Conservation (phyloP, 2,113 vertebrate genomes). For the Mus musculus region GRCm39 chr12:51402501-51403000, state of each 20-base stretch:
- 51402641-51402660: constrained; percentile 63
- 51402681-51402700: constrained; percentile 94
- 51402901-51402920: neutral
- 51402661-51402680: constrained; percentile 93
- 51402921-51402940: neutral
- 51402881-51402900: neutral
- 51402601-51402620: constrained; percentile 5
- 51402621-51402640: constrained; percentile 40
- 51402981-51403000: constrained; percentile 56
- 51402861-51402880: neutral
- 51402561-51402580: constrained; percentile 60
- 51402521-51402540: constrained; percentile 30
- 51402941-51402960: constrained; percentile 27
- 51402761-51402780: constrained; percentile 95
- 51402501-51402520: neutral
- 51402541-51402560: neutral
- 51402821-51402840: neutral
- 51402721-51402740: constrained; percentile 94
- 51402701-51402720: constrained; percentile 92
- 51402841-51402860: too few relatives aligned
- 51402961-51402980: neutral
- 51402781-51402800: constrained; percentile 92
- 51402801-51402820: neutral
- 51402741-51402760: constrained; percentile 91
- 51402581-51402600: constrained; percentile 36